These are phyloP conservation scores for Ophion obscuratus DNA, from an alignment of 2,888 invertebrate species.

Conservation along the genomic window DNA sequence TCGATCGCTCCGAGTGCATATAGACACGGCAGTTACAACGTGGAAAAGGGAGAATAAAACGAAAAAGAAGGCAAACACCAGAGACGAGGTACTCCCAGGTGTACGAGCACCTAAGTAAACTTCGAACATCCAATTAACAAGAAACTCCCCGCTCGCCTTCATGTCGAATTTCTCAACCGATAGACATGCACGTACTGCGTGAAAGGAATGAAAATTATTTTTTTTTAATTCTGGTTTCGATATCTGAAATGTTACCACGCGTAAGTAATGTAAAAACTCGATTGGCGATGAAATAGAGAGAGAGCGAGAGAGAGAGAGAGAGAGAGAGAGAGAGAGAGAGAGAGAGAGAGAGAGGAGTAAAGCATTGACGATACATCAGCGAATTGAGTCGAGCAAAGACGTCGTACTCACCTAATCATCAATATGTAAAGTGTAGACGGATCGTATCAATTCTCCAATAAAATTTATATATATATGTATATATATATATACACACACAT, in stretches of 20 bases:
- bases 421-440: too few relatives aligned
- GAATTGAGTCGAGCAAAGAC: neutral
- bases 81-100: slow-evolving; percentile 50
- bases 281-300: neutral
- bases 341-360: too few relatives aligned
- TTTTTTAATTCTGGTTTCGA: neutral
- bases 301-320: neutral
- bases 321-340: neutral
- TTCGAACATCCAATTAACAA: slow-evolving; percentile 37
- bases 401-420: too few relatives aligned
- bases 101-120: slow-evolving; percentile 66
- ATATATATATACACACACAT: too few relatives aligned
- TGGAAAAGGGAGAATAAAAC: neutral
- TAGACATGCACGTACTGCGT: neutral
- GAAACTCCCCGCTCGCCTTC: slow-evolving; percentile 9
- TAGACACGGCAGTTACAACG: neutral
- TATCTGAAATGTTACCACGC: neutral
- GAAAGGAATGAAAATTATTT: neutral
- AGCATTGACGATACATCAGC: too few relatives aligned
- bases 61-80: neutral
- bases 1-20: neutral
- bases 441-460: too few relatives aligned
- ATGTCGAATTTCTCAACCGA: neutral
- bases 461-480: too few relatives aligned
- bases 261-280: neutral